Conservation (phyloP, 2,113 vertebrate species). For the Nasalis larvatus region DNA sequence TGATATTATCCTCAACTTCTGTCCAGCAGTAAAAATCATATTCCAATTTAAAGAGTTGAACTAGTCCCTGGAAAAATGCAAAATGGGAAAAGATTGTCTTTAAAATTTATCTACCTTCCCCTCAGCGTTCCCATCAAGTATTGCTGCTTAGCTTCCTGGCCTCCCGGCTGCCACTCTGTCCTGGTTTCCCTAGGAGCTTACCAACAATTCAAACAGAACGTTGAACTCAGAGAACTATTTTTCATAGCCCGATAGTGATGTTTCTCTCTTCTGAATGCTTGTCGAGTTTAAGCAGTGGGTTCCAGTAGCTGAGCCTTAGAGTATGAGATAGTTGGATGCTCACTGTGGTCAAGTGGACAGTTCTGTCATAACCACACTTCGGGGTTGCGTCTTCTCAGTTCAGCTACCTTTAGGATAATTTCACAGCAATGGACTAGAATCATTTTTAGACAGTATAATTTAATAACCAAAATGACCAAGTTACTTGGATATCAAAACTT, state of each 20-base stretch:
- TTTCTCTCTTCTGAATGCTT: neutral
- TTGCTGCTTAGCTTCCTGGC: neutral
- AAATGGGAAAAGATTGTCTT: neutral
- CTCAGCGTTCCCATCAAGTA: neutral
- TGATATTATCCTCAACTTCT: neutral
- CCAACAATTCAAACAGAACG: neutral
- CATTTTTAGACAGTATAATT: neutral
- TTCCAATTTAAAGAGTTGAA: neutral
- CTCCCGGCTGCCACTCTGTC: fast-evolving
- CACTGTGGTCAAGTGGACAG: neutral
- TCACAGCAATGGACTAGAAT: neutral
- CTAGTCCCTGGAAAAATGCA: neutral
- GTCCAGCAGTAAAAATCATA: neutral
- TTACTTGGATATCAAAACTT: neutral
- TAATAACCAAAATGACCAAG: neutral
- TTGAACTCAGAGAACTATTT: neutral
- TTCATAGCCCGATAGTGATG: neutral
- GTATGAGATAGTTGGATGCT: neutral
- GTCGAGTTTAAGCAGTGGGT: neutral
- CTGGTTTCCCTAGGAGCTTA: neutral
- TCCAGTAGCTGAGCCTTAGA: neutral
- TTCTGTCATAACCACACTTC: neutral
- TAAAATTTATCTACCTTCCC: neutral
- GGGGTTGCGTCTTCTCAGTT: neutral
- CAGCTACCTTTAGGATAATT: neutral